These are phyloP conservation scores for Manis pentadactyla DNA, from an alignment of 2,797 vertebrate species.

Conservation along the genomic window DNA sequence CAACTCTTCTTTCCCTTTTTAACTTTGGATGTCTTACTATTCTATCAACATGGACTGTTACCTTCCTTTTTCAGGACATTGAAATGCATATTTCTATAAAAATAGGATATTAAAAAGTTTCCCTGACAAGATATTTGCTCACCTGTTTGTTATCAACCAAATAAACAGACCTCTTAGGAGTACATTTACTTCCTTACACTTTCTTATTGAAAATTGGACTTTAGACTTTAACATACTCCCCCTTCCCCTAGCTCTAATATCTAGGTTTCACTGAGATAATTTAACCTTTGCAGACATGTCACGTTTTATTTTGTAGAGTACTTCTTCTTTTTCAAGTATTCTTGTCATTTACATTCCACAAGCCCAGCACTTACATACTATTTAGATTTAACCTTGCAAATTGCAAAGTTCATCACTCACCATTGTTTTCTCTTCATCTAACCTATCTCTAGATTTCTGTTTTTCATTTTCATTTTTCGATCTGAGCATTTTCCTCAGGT, in stretches of 20 bases:
- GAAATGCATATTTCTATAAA: background rate
- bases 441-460: background rate
- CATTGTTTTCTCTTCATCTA: background rate
- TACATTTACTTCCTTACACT: background rate
- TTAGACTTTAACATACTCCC: background rate
- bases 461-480: background rate
- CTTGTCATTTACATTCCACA: background rate
- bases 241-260: background rate
- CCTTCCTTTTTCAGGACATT: background rate
- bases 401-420: background rate
- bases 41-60: background rate
- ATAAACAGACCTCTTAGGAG: background rate
- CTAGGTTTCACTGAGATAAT: background rate
- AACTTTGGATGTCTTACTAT: background rate
- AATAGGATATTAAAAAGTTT: background rate
- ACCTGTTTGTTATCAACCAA: background rate
- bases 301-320: slow-evolving; percentile 8
- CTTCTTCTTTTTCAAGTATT: background rate
- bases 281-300: slow-evolving; percentile 2
- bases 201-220: background rate
- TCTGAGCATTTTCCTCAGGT: background rate
- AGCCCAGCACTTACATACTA: background rate
- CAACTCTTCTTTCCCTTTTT: background rate
- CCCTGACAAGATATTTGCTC: background rate
- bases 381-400: background rate